Evolutionary conservation across 2,797 vertebrate genomes (phyloP).

Genomic region (Gobionotothen gibberifrons): DNA sequence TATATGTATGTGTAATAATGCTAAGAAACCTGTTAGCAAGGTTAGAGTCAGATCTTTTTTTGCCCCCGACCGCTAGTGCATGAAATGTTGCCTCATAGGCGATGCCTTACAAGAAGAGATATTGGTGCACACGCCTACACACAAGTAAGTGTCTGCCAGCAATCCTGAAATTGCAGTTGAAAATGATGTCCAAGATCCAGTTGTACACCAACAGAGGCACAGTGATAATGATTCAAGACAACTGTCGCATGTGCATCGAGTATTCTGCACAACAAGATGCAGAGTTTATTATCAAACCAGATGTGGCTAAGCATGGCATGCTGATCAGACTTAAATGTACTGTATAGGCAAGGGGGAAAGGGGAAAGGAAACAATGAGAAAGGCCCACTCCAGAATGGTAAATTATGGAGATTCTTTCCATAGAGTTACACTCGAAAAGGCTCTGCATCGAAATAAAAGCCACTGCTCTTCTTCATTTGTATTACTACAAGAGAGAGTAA

Average conservation of each 20-base stretch:
- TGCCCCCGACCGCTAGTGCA: too few species aligned
- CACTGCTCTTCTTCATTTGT: conserved; percentile 45
- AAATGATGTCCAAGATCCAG: neutral
- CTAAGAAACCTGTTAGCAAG: too few species aligned
- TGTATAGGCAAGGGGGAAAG: neutral
- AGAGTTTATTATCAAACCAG: conserved; percentile 7
- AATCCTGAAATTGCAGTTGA: neutral
- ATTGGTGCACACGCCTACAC: too few species aligned
- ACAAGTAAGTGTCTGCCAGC: too few species aligned
- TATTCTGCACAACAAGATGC: too few species aligned
- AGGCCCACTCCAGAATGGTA: conserved; percentile 10
- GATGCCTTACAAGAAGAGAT: too few species aligned
- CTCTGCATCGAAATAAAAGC: neutral
- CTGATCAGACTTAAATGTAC: neutral
- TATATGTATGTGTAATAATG: too few species aligned
- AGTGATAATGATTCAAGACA: too few species aligned
- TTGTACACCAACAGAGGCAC: too few species aligned
- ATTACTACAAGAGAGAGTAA: conserved; percentile 37
- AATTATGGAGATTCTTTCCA: conserved; percentile 21
- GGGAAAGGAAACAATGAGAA: conserved; percentile 14
- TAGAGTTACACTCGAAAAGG: conserved; percentile 32
- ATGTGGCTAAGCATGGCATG: conserved; percentile 9
- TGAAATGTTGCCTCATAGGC: too few species aligned
- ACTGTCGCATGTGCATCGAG: too few species aligned
- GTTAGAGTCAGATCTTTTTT: too few species aligned